phyloP scores from a whole-genome alignment of 2,888 invertebrate species.

The Perdita meconis region DNA sequence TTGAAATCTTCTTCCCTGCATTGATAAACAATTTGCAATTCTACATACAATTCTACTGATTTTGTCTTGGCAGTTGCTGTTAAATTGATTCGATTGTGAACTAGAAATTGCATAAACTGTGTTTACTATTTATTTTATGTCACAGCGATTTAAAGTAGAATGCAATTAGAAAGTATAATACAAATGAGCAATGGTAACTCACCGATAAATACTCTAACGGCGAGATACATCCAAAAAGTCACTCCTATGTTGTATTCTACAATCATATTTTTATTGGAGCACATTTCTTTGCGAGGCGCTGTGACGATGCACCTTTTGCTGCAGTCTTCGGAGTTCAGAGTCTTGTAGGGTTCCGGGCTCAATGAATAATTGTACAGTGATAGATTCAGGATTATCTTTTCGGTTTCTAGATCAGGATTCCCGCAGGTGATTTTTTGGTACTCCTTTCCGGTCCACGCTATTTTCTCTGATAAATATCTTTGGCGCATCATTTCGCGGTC shows the following conservation, averaged over 20 bases:
- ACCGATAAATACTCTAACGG: conserved; percentile 86
- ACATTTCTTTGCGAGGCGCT: conserved; percentile 86
- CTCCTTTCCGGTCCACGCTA: conserved; percentile 57
- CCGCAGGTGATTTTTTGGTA: conserved; percentile 69
- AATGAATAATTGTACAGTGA: conserved; percentile 82
- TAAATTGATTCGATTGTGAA: too few relatives aligned
- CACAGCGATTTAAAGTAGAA: too few relatives aligned
- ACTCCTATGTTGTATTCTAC: conserved; percentile 88
- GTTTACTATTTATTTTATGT: too few relatives aligned
- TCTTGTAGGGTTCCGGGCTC: conserved; percentile 81
- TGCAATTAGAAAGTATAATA: not conserved
- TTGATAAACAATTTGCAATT: too few relatives aligned
- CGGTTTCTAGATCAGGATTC: conserved; percentile 82
- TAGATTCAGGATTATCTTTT: conserved; percentile 82
- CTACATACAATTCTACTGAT: too few relatives aligned
- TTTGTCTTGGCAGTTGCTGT: too few relatives aligned
- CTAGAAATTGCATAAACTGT: too few relatives aligned
- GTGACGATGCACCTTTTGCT: conserved; percentile 87
- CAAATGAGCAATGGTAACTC: conserved; percentile 26
- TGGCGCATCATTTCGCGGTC: conserved; percentile 65
- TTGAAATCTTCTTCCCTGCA: too few relatives aligned
- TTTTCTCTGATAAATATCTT: conserved; percentile 61
- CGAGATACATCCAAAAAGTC: conserved; percentile 91
- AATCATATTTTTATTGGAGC: conserved; percentile 86
- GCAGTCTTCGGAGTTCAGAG: conserved; percentile 85